Conservation (phyloP, 2,113 vertebrate genomes). For the Centropristis striata region DNA sequence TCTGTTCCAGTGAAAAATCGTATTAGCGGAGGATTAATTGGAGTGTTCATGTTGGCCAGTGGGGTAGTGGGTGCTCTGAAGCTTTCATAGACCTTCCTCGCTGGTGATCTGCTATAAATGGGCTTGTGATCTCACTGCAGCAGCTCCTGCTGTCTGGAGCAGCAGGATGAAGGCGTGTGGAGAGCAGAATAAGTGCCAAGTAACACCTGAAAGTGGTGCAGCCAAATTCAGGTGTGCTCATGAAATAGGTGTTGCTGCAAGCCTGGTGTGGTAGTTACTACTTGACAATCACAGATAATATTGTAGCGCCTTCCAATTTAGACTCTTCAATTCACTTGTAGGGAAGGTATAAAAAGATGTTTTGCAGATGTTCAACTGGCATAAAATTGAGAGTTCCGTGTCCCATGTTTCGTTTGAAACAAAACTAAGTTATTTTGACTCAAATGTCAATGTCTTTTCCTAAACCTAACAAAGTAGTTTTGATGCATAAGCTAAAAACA, state of each 20-base stretch:
- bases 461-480: no score
- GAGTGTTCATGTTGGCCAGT: conserved; percentile 40
- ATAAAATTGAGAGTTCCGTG: no score
- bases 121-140: conserved; percentile 8
- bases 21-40: conserved; percentile 59
- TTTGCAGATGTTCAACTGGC: no score
- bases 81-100: conserved; percentile 26
- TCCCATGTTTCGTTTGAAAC: no score
- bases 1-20: conserved; percentile 41
- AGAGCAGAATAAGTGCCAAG: not conserved
- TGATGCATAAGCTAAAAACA: no score
- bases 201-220: conserved; percentile 4
- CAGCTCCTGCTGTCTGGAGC: conserved; percentile 26
- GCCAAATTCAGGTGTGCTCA: not conserved
- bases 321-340: no score
- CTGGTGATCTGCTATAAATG: conserved; percentile 49
- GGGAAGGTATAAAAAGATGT: not conserved
- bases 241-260: not conserved
- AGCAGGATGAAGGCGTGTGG: not conserved
- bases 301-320: not conserved
- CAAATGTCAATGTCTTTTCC: no score
- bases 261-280: not conserved
- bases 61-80: conserved; percentile 19
- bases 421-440: no score
- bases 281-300: not conserved